Evolutionary conservation across 92 coral and sea anemone genomes (phyloP), one percentile per base, ranked within the genome.

Genomic region (Palythoa grandiflora): DNA sequence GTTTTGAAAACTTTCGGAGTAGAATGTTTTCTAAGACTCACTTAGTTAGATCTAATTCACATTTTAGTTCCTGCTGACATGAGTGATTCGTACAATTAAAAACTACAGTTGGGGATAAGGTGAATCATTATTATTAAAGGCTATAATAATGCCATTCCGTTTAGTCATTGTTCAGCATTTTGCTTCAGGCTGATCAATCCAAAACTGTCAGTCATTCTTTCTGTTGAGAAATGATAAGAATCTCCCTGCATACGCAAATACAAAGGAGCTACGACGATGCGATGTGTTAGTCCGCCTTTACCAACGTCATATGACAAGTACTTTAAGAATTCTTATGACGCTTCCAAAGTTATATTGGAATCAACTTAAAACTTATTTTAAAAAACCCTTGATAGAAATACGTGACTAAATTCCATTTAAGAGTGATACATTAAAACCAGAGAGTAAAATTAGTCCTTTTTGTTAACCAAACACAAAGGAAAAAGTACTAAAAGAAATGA

Each of bases 131-230:
- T 79, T 57, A 28, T 81, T 81, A 81, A 81, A 65, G 75, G 66
- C 86, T 81, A 81, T 81, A 81, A 81, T 81, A 81, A 81, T 81
- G 86, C 57, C 57, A 77, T 81, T 81, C 86, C 86, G 60, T 80
- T 80, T 39, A 61, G 60, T 54, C 39, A 81, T 81, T 81, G 86
- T 81, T 40, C 37, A 1, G 10, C 28, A 53, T 17, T 47, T 81
- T 48, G 86, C 86, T 66, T 48, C 63, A 21, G 86, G 75, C 75
- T 4, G 61, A 48, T 65, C 55, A 60, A 66, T 35, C 85, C 86
- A 40, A 44, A 77, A n/a, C 86, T 66, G 75, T 66, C 75, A 65
- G 86, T 81, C 86, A 81, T 81, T 81, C 59, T 13, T 81, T n/a
- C 74, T 21, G 50, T 36, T 63, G 59, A 47, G 75, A 81, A 16